Evolutionary conservation across 2,888 invertebrate species (phyloP).

Genomic region (Tanypteryx hageni): DNA sequence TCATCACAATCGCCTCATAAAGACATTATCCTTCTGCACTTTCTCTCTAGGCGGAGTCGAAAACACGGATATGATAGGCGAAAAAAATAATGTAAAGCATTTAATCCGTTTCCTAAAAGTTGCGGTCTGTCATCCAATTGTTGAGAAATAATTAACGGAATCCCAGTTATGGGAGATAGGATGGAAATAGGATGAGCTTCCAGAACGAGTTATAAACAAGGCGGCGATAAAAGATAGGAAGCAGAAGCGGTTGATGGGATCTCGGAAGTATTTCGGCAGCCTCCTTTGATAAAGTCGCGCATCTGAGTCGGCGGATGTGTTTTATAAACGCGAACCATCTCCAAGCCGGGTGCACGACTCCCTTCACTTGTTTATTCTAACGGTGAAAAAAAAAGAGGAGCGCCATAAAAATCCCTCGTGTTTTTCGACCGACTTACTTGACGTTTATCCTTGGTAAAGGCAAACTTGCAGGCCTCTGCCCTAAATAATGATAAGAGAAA

Average conservation of each 20-base stretch:
- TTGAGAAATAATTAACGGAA: no score
- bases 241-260: background rate
- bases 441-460: background rate
- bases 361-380: background rate
- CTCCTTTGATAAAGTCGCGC: constrained; percentile 18
- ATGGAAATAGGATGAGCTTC: background rate
- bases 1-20: no score
- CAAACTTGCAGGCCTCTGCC: background rate
- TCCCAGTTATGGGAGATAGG: background rate
- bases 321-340: background rate
- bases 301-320: background rate
- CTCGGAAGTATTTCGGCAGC: background rate
- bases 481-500: constrained; percentile 49
- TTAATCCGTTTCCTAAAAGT: no score
- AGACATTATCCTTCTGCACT: no score
- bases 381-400: background rate
- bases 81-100: no score
- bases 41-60: no score
- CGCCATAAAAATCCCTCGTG: background rate
- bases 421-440: background rate
- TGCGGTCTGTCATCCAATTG: no score
- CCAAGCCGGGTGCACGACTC: background rate
- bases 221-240: background rate
- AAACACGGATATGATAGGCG: no score
- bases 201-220: background rate